A percentile compares a stretch with the other conserved stretches of the same genome.
Conservation (phyloP, 2,888 invertebrate species). For the Liodrosophila aerea region DNA sequence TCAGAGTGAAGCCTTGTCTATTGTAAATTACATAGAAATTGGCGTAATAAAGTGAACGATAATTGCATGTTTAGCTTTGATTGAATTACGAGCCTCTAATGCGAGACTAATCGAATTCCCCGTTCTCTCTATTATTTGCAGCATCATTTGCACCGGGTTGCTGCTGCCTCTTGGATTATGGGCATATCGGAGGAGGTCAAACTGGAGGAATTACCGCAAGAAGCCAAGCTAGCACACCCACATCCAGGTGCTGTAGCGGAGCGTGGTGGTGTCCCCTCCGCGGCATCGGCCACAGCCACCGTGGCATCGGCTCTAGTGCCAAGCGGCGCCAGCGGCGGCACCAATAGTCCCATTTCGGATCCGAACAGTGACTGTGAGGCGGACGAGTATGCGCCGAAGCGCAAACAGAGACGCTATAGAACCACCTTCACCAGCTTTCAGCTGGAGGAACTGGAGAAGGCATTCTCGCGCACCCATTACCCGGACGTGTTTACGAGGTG, state of each 20-base stretch:
- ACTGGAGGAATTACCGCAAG: conserved; percentile 83
- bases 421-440: conserved; percentile 98
- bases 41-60: conserved; percentile 80
- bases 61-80: conserved; percentile 78
- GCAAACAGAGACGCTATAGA: conserved; percentile 94
- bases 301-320: conserved; percentile 58
- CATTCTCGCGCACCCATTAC: conserved; percentile 98
- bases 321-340: conserved; percentile 81
- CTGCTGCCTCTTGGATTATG: conserved; percentile 79
- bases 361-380: conserved; percentile 86
- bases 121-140: not conserved
- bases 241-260: conserved; percentile 83
- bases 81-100: conserved; percentile 79
- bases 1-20: conserved; percentile 54
- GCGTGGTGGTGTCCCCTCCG: conserved; percentile 71
- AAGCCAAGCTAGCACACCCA: conserved; percentile 80
- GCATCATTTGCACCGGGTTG: not conserved
- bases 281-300: conserved; percentile 22
- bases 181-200: conserved; percentile 83
- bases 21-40: conserved; percentile 71
- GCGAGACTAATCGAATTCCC: conserved; percentile 48
- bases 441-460: conserved; percentile 97
- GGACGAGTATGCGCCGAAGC: conserved; percentile 92
- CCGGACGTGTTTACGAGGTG: conserved; percentile 98
- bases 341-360: conserved; percentile 84